Base-by-base conservation (phyloP, 2,888 invertebrate species). In the Auanema sp. region DNA sequence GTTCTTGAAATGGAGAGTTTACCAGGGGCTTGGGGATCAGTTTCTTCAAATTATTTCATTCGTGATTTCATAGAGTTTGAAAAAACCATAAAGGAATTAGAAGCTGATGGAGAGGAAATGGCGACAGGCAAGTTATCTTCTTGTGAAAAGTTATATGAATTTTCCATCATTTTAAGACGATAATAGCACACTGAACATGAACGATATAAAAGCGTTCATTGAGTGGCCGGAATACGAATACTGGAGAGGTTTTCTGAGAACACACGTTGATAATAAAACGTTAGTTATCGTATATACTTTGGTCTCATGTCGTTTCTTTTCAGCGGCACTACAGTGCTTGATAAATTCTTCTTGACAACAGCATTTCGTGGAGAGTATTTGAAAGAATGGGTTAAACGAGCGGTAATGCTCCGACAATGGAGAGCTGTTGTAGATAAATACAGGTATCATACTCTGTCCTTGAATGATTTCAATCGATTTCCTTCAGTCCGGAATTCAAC, bases 371-470 rank as follows among this genome's bases (percentile, higher is more conserved):
- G 78, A 40, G 64, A 68, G 1, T 66, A 76, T 18, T 50, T 78
- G 56, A 69, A 68, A 60, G 57, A 65, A 8, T 78, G 78, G 78
- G 63, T 64, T 6, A 65, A 75, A 25, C 61, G 79, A 47, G 75
- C 72, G 18, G 68, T 60, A 41, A 71, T 77, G 42, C 64, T 80
- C 58, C 63, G 69, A 43, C 58, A 66, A 21, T 78, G 78, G 76
- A 57, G 80, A 49, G 54, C 63, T 11, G 76, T 79, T 12, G 72
- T 80, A 25, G 79, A 80, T 52, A 72, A 73, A 55, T 80, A 80
- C 59, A 67, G 64, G 77, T 71, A 61, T 24, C 70, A 16, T 23
- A 12, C 5, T 40, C 1, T 10, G 12, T 52, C 3, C 6, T 47
- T 6, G 47, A 47, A 18, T 47, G 16, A 18, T 3, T 5, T 5